These are phyloP conservation scores for Oenanthe oenanthe DNA, from an alignment of 2,113 vertebrate species.

Conservation along the genomic window DNA sequence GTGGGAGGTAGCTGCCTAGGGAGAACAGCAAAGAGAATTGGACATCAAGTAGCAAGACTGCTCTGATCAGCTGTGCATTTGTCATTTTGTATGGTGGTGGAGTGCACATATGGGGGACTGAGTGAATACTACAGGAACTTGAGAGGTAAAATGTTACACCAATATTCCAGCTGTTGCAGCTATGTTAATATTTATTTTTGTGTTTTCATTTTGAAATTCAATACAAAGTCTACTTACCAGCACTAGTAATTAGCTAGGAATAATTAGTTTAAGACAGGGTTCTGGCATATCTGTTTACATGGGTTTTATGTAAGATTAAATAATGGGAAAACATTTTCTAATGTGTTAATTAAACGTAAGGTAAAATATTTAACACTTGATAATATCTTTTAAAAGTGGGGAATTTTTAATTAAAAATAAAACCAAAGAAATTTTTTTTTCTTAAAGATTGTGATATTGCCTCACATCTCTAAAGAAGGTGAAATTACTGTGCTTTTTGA, in stretches of 20 bases:
- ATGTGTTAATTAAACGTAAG: neutral
- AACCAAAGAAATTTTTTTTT: neutral
- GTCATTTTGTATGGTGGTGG: neutral
- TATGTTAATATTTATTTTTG: neutral
- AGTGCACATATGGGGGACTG: rapidly evolving
- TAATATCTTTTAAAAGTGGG: neutral
- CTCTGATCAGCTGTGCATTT: neutral
- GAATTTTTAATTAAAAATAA: neutral
- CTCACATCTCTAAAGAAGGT: neutral
- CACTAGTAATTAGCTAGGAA: neutral
- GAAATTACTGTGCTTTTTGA: neutral
- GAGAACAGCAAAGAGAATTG: neutral
- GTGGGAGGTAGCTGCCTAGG: neutral
- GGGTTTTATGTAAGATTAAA: neutral
- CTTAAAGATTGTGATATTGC: neutral
- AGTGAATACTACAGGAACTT: neutral
- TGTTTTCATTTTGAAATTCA: neutral
- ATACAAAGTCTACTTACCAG: neutral
- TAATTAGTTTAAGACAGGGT: neutral
- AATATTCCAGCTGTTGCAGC: neutral
- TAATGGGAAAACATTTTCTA: neutral
- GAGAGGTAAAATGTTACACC: neutral
- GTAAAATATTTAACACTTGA: neutral
- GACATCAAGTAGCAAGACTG: neutral
- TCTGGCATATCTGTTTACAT: neutral